Evolutionary conservation across 2,797 vertebrate species (phyloP), one percentile per base, ranked within the genome.

Genomic region (Leuciscus waleckii): DNA sequence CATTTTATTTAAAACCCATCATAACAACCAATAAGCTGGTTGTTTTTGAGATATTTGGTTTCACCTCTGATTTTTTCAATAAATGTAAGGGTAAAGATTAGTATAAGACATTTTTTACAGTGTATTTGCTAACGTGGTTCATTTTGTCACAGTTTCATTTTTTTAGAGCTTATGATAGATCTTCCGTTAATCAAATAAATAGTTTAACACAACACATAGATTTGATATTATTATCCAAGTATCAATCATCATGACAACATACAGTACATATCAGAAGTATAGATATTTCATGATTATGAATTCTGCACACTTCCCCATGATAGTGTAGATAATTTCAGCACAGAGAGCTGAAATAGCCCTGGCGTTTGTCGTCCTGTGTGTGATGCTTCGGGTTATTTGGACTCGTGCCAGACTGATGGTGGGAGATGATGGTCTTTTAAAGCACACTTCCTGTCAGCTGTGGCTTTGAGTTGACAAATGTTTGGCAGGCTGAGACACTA

Each of bases 401-500:
- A 85, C 74, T 68, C 4, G 19, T 69, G 23, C 49, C 58, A 56
- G 65, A 84, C 83, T 43, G 51, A 85, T 79, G 76, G 67, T 23
- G 2, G 32, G 16, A 61, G 68, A 85, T 43, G 14, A 4, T 61
- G 54, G 37, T 37, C 41, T 51, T 51, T 80, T 77, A 63, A 46
- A 51, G 67, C 68, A 63, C 67, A 85, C 68, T 63, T 85, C 29
- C 29, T 79, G 76, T 85, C 75, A 77, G 37, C n/a, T 13, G 46
- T 76, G 63, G 7, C 76, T 61, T 46, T 16, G 32, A 39, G 29
- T 43, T 73, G 68, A 65, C 39, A 56, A 29, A 71, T 63, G 41
- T 61, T 79, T 79, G 68, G 41, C 76, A 49, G 23, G 13, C 58
- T 54, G 43, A 65, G 13, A 43, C 51, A 21, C 26, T 37, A 71